Evolutionary conservation across 2,888 invertebrate genomes (phyloP).

Genomic region (Neria commutata): DNA sequence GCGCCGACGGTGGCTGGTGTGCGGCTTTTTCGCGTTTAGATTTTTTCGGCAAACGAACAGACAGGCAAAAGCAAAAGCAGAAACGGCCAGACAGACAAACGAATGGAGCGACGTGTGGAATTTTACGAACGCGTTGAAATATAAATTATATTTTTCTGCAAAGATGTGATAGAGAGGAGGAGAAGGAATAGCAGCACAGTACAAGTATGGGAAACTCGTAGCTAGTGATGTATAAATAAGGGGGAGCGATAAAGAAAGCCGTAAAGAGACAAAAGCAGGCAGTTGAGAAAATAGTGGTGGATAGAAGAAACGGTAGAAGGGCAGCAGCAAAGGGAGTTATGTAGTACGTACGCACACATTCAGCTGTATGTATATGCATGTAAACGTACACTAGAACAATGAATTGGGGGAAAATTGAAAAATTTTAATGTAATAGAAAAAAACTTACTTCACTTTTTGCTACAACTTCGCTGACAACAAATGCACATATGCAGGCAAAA

Average conservation of each 20-base stretch:
- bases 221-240: neutral
- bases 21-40: too few species aligned
- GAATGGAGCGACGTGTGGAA: slow-evolving; percentile 11
- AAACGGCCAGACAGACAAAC: slow-evolving; percentile 17
- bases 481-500: neutral
- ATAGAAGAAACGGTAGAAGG: neutral
- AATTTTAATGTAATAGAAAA: too few species aligned
- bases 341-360: too few species aligned
- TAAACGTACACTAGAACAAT: too few species aligned
- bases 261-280: neutral
- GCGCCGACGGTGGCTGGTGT: too few species aligned
- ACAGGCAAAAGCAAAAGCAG: slow-evolving; percentile 22
- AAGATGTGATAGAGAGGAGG: neutral
- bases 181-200: neutral
- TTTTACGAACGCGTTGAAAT: neutral
- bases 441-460: too few species aligned
- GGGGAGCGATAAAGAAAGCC: neutral
- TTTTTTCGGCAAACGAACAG: neutral
- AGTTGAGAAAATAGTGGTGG: neutral
- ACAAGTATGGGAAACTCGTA: neutral
- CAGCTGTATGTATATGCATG: too few species aligned
- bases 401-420: too few species aligned
- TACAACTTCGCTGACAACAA: neutral
- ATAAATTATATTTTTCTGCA: neutral
- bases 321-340: neutral